Evolutionary conservation across 1,140 invertebrate genomes (phyloP).

Genomic region (Musca vetustissima): DNA sequence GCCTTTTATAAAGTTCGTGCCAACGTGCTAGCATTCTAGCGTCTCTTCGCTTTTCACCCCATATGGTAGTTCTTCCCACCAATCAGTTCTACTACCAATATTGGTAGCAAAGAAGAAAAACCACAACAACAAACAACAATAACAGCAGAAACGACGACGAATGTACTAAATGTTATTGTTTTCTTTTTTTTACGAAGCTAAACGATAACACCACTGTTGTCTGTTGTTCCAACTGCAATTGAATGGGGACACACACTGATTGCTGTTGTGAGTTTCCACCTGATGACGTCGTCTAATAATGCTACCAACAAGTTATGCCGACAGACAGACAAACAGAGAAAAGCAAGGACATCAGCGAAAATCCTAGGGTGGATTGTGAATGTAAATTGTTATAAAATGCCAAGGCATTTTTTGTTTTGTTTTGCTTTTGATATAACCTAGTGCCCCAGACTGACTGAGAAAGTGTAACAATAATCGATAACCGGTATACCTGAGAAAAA

Average conservation of each 20-base stretch:
- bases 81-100: slow-evolving; percentile 12
- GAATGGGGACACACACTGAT: no score
- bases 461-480: no score
- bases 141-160: no score
- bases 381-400: no score
- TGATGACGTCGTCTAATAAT: background rate
- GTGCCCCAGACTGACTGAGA: no score
- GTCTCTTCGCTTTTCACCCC: background rate
- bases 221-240: slow-evolving; percentile 1
- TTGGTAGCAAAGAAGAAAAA: background rate
- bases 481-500: no score
- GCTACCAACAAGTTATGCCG: slow-evolving; percentile 11
- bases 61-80: background rate
- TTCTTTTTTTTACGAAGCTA: slow-evolving; percentile 37
- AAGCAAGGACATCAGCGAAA: background rate
- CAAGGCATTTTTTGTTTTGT: no score
- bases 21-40: background rate
- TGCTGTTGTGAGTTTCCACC: no score
- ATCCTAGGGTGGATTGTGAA: no score
- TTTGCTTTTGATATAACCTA: no score
- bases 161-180: slow-evolving; percentile 31
- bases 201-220: slow-evolving; percentile 43
- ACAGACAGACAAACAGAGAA: background rate
- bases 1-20: slow-evolving; percentile 45
- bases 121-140: background rate